Percentiles rank a stretch among this genome's conserved stretches.
phyloP scores from a whole-genome alignment of 2,797 vertebrate genomes.

The Scolopax bukidnonensis region DNA sequence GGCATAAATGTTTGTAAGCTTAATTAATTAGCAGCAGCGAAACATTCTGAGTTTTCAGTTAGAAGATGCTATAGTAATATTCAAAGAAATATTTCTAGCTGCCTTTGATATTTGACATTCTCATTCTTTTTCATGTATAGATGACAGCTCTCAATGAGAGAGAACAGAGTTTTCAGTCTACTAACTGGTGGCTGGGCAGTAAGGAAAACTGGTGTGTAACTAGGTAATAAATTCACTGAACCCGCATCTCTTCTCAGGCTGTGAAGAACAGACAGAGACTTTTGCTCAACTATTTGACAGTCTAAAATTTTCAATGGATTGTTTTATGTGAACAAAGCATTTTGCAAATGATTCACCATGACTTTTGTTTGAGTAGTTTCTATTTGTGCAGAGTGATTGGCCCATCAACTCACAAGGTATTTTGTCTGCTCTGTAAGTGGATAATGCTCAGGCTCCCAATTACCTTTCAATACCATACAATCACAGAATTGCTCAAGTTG shows the following conservation, averaged over 20 bases:
- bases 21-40: constrained; percentile 55
- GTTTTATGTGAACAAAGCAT: not conserved
- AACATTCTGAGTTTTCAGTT: constrained; percentile 30
- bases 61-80: constrained; percentile 16
- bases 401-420: not conserved
- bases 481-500: not conserved
- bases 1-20: constrained; percentile 14
- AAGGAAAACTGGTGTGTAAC: not conserved
- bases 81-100: constrained; percentile 24
- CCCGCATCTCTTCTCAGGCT: not conserved
- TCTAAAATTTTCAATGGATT: not conserved
- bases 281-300: not conserved
- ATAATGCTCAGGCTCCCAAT: not conserved
- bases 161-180: not conserved
- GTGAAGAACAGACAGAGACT: not conserved
- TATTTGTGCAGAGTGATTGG: not conserved
- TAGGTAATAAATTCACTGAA: not conserved
- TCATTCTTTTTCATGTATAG: not conserved
- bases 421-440: not conserved
- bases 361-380: not conserved
- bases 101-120: not conserved
- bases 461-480: not conserved
- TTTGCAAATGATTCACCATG: not conserved
- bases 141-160: not conserved
- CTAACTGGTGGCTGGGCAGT: not conserved